Conservation (phyloP, 2,888 invertebrate genomes). For the Eupeodes luniger region DNA sequence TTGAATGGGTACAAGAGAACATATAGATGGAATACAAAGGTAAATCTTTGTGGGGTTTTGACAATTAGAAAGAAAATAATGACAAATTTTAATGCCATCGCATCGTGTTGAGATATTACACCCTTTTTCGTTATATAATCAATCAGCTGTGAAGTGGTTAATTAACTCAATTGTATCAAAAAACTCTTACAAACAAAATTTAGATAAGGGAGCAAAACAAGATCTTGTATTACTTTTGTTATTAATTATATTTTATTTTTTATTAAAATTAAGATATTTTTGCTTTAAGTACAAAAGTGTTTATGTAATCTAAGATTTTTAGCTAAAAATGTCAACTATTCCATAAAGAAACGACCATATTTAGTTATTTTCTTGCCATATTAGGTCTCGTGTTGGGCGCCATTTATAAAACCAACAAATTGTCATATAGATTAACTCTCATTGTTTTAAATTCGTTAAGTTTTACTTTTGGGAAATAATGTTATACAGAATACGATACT, state of each 20-base stretch:
- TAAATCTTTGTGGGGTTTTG: not conserved
- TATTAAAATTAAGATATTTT: too few relatives aligned
- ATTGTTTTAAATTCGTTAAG: slow-evolving; percentile 27
- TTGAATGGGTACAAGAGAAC: not conserved
- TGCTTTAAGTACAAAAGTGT: too few relatives aligned
- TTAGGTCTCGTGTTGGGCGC: not conserved
- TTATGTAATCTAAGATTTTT: too few relatives aligned
- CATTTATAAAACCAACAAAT: slow-evolving; percentile 14
- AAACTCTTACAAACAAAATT: too few relatives aligned
- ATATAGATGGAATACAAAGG: not conserved
- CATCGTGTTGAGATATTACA: not conserved
- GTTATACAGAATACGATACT: not conserved
- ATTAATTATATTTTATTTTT: too few relatives aligned
- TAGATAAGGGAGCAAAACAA: too few relatives aligned
- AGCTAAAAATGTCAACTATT: not conserved
- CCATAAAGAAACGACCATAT: not conserved
- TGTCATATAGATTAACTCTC: not conserved
- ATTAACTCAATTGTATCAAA: not conserved
- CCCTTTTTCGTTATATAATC: not conserved
- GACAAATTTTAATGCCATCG: not conserved
- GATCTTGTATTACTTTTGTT: too few relatives aligned
- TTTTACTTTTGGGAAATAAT: slow-evolving; percentile 4
- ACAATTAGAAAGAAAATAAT: not conserved
- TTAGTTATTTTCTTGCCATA: not conserved
- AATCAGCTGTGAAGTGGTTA: not conserved